These are phyloP conservation scores for Toxostoma redivivum DNA, from an alignment of 2,113 vertebrate genomes.

Conservation along the genomic window DNA sequence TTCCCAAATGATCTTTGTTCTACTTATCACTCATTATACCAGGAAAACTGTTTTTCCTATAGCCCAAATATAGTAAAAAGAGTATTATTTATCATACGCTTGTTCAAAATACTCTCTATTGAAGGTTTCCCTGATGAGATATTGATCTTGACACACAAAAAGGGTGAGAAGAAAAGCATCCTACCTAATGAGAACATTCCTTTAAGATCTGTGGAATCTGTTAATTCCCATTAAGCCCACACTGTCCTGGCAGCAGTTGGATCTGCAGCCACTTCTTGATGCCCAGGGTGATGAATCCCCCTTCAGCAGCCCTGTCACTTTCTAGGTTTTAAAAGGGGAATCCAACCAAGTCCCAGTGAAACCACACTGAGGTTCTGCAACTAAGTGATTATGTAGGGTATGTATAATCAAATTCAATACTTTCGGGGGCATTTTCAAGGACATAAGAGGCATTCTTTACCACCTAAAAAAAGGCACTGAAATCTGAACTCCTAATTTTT, in stretches of 20 bases:
- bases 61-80: background rate
- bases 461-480: background rate
- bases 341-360: background rate
- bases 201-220: background rate
- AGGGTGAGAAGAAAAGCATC: background rate
- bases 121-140: background rate
- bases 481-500: background rate
- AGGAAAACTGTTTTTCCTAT: background rate
- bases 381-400: background rate
- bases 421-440: background rate
- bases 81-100: background rate
- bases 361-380: background rate
- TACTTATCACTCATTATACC: constrained; percentile 12
- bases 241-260: background rate
- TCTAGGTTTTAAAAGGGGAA: background rate
- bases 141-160: background rate
- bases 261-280: background rate
- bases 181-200: background rate
- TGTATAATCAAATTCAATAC: background rate
- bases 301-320: background rate
- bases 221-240: background rate
- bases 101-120: background rate
- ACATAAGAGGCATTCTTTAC: background rate
- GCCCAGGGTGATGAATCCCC: background rate
- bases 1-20: constrained; percentile 34